Percentiles rank a stretch among this genome's conserved stretches.
phyloP scores from a whole-genome alignment of 2,113 vertebrate genomes.

The Ceyx margarethae region DNA sequence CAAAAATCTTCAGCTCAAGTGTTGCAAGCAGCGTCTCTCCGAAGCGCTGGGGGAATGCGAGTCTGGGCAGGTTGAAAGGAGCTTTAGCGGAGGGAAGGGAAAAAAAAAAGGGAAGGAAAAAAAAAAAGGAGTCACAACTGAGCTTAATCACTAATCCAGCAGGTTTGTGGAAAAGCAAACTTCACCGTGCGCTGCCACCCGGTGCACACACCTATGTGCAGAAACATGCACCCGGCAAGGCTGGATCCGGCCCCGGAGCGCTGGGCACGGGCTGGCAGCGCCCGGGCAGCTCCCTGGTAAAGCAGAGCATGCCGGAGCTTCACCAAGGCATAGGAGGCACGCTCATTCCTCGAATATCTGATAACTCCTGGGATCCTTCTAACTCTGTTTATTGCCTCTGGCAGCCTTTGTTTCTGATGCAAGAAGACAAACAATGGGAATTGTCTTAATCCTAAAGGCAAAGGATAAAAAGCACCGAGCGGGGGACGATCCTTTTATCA shows the following conservation, averaged over 20 bases:
- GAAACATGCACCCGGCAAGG: neutral
- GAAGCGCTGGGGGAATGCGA: slow-evolving; percentile 45
- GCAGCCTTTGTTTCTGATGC: slow-evolving; percentile 63
- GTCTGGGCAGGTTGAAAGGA: slow-evolving; percentile 73
- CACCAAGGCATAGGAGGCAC: neutral
- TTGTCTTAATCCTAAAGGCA: slow-evolving; percentile 61
- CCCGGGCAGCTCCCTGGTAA: neutral
- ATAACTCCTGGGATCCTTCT: slow-evolving; percentile 59
- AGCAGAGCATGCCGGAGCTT: neutral
- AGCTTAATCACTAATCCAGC: slow-evolving; percentile 77
- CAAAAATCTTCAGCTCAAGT: slow-evolving; percentile 11
- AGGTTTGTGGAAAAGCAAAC: slow-evolving; percentile 70
- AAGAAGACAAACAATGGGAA: slow-evolving; percentile 63
- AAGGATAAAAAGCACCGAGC: slow-evolving; percentile 39
- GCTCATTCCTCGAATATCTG: slow-evolving; percentile 56
- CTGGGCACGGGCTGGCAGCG: neutral
- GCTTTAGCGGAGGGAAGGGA: neutral
- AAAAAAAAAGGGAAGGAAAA: neutral
- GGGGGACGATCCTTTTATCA: slow-evolving; percentile 53
- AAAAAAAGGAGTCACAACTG: slow-evolving; percentile 21
- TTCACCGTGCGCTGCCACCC: slow-evolving; percentile 19
- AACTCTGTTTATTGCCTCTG: slow-evolving; percentile 60
- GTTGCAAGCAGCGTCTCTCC: neutral
- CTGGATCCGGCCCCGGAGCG: neutral
- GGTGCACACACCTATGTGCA: neutral